Percentiles rank a stretch among this genome's conserved stretches.
These are phyloP conservation scores for Serripes groenlandicus DNA, from an alignment of 2,888 invertebrate genomes.

Conservation along the genomic window DNA sequence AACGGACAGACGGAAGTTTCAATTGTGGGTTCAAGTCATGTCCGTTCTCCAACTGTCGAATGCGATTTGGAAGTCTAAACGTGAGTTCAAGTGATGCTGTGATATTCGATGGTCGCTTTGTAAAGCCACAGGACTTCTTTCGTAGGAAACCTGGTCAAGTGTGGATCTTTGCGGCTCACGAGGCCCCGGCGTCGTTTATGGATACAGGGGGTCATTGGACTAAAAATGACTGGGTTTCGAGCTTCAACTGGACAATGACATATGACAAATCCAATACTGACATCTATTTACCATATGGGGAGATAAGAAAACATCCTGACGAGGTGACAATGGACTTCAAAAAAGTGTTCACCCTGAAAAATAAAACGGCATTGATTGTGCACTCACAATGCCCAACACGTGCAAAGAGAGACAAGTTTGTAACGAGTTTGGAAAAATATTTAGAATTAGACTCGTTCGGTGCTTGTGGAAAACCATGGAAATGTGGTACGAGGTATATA, in stretches of 20 bases:
- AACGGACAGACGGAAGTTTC: neutral
- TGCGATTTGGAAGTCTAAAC: neutral
- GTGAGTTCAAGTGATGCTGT: neutral
- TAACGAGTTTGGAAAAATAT: slow-evolving; percentile 14
- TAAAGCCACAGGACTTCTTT: neutral
- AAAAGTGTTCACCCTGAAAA: neutral
- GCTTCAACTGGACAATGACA: slow-evolving; percentile 15
- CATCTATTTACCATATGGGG: slow-evolving; percentile 2
- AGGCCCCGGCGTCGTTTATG: neutral
- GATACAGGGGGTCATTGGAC: neutral
- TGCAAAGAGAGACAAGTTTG: slow-evolving; percentile 18
- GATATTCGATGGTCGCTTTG: neutral
- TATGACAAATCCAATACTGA: too few relatives aligned
- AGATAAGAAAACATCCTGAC: neutral
- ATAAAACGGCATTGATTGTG: neutral
- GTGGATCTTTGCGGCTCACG: neutral
- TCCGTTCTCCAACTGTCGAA: neutral
- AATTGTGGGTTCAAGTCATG: neutral
- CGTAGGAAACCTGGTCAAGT: neutral
- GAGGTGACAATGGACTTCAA: neutral
- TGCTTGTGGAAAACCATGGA: slow-evolving; percentile 48
- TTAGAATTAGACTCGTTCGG: slow-evolving; percentile 27
- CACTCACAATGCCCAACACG: slow-evolving; percentile 28
- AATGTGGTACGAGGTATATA: slow-evolving; percentile 47
- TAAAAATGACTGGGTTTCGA: neutral